phyloP scores from a whole-genome alignment of 2,113 vertebrate species.

The Sceloporus tristichus region DNA sequence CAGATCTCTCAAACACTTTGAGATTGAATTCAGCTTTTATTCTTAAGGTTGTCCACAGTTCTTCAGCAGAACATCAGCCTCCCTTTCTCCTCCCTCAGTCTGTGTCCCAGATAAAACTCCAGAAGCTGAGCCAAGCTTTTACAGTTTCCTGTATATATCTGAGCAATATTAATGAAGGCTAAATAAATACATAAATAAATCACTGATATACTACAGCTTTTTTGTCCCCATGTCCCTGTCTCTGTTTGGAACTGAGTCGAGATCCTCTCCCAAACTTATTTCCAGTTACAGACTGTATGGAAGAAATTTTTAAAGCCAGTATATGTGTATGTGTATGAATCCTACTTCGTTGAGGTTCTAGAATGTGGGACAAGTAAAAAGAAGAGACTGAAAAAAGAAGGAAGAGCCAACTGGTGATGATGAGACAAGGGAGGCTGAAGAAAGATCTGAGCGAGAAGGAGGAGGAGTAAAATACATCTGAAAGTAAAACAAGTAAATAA shows the following conservation, averaged over 20 bases:
- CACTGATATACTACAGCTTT: neutral
- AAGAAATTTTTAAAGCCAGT: neutral
- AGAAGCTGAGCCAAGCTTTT: conserved; percentile 39
- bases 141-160: no score
- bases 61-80: neutral
- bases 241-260: neutral
- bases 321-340: neutral
- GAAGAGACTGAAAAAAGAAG: neutral
- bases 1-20: conserved; percentile 38
- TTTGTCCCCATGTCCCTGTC: neutral
- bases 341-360: neutral
- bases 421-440: neutral
- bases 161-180: neutral
- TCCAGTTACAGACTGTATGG: neutral
- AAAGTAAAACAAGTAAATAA: no score
- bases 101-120: conserved; percentile 41
- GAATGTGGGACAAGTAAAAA: conserved; percentile 7
- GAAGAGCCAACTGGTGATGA: neutral
- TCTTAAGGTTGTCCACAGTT: conserved; percentile 31
- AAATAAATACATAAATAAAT: neutral
- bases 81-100: conserved; percentile 3
- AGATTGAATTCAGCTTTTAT: conserved; percentile 5
- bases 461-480: neutral
- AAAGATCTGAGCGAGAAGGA: conserved; percentile 11
- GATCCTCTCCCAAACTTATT: neutral